phyloP scores from a whole-genome alignment of 1,140 invertebrate species.

The Drosophila miranda region DNA sequence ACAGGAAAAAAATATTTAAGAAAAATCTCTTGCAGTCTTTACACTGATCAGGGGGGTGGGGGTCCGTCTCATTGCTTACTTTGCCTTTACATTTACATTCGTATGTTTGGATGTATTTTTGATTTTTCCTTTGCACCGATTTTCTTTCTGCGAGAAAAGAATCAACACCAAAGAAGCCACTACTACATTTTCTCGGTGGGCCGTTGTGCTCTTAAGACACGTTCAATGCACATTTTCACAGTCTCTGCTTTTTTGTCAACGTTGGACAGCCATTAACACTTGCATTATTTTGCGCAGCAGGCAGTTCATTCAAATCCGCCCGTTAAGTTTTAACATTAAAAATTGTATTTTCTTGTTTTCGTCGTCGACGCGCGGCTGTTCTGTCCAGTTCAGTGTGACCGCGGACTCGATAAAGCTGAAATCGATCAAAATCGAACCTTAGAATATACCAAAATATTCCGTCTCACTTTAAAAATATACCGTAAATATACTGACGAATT shows the following conservation, averaged over 20 bases:
- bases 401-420: too few relatives aligned
- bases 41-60: constrained; percentile 30
- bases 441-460: not conserved
- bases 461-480: too few relatives aligned
- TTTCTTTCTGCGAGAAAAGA: constrained; percentile 40
- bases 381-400: too few relatives aligned
- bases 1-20: constrained; percentile 46
- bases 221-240: constrained; percentile 27
- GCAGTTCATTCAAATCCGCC: too few relatives aligned
- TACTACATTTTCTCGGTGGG: constrained; percentile 35
- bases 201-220: constrained; percentile 14
- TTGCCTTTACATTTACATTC: constrained; percentile 70
- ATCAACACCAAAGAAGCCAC: constrained; percentile 7
- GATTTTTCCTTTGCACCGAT: constrained; percentile 67
- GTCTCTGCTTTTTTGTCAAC: not conserved
- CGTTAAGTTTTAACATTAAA: too few relatives aligned
- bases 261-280: too few relatives aligned
- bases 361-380: too few relatives aligned
- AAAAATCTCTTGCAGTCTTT: constrained; percentile 25
- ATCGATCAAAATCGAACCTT: too few relatives aligned
- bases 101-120: constrained; percentile 19
- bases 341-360: too few relatives aligned
- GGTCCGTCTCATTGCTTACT: constrained; percentile 60
- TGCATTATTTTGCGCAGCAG: too few relatives aligned
- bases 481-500: too few relatives aligned